These are phyloP conservation scores for Drosophila ohnishii DNA, from an alignment of 1,140 invertebrate genomes.

Conservation along the genomic window DNA sequence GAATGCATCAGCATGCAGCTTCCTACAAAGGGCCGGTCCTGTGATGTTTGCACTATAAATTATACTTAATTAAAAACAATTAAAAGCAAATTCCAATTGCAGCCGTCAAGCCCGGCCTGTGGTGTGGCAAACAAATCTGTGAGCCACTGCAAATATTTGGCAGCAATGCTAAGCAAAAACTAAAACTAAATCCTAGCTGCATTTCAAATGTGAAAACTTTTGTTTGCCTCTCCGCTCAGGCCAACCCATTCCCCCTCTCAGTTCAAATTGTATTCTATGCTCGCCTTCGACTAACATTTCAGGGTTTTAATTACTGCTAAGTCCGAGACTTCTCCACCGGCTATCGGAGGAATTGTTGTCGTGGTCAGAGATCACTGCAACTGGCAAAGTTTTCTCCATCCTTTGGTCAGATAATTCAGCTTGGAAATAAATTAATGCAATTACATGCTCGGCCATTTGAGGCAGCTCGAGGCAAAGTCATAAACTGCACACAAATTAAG, in stretches of 20 bases:
- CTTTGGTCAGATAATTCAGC: slow-evolving; percentile 52
- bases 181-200: slow-evolving; percentile 68
- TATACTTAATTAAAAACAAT: slow-evolving; percentile 81
- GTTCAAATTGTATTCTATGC: slow-evolving; percentile 27
- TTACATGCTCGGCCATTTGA: slow-evolving; percentile 42
- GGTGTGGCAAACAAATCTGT: slow-evolving; percentile 44
- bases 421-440: slow-evolving; percentile 71
- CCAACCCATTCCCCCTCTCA: not conserved
- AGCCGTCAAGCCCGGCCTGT: slow-evolving; percentile 39
- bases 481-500: slow-evolving; percentile 52
- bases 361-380: slow-evolving; percentile 42
- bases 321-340: slow-evolving; percentile 35
- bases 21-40: slow-evolving; percentile 20
- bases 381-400: slow-evolving; percentile 52
- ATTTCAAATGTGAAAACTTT: slow-evolving; percentile 76
- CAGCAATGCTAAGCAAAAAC: slow-evolving; percentile 66
- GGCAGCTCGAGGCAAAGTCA: slow-evolving; percentile 5
- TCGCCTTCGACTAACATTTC: slow-evolving; percentile 42
- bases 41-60: slow-evolving; percentile 74
- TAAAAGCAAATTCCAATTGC: slow-evolving; percentile 72
- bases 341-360: slow-evolving; percentile 36
- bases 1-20: slow-evolving; percentile 51
- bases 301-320: slow-evolving; percentile 58
- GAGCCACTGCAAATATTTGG: slow-evolving; percentile 68
- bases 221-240: slow-evolving; percentile 19